Evolutionary conservation across 2,888 invertebrate species (phyloP), one percentile per base, ranked within the genome.

Genomic region (Apamea monoglypha): DNA sequence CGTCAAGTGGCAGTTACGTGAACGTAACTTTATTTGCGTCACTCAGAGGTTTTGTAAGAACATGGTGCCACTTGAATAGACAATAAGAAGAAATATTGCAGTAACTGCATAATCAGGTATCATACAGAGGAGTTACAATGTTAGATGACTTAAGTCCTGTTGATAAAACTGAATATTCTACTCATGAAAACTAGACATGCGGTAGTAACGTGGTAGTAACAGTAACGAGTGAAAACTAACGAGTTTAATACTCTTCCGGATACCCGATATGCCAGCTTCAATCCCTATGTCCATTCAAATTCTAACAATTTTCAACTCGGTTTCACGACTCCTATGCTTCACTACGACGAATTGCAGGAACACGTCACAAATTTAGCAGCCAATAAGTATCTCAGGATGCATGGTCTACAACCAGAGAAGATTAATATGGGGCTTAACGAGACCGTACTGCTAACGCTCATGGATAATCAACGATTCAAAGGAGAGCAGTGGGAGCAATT

Each of bases 401-500:
- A 82, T 50, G 80, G 84, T 82, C 78, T 73, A 71, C 63, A 40
- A 68, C 40, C 74, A 78, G 64, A 70, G 53, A 88, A 86, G 88
- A 90, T 90, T 90, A 89, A 91, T 88, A 86, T 84, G 77, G 86
- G 85, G 80, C 66, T 85, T 71, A 84, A 85, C 83, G 77, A 87
- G 88, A 87, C 86, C 81, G 82, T 88, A 86, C 85, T 87, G 90
- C 83, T 87, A 91, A 89, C 88, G 89, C 89, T 88, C n/a, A 88
- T 87, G 89, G 91, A 91, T 92, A 93, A 92, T 92, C 90, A 90
- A 90, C 88, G 90, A 84, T 86, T 85, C 84, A 83, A 83, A 88
- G 88, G 89, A 91, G 89, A 88, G 91, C 89, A 86, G 87, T 80
- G 88, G 86, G 88, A 91, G 92, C 92, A 91, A 94, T 95, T 93